A percentile compares a stretch with the other conserved stretches of the same genome.
phyloP scores from a whole-genome alignment of 2,797 vertebrate genomes.

The Oreochromis grahami region DNA sequence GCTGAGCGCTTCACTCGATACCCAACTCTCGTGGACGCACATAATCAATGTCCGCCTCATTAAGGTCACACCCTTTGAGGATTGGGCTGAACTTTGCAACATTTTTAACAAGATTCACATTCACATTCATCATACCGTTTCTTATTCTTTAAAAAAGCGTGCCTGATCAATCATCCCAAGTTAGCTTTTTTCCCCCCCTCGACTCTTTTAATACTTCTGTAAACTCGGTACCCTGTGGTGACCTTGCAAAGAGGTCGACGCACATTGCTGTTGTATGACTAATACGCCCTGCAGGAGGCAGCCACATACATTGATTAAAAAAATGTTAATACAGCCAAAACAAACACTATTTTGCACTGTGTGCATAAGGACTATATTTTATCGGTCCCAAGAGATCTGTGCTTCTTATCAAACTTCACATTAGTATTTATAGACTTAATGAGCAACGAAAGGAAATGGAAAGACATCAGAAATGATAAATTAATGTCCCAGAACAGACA shows the following conservation, averaged over 20 bases:
- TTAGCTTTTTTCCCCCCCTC: neutral
- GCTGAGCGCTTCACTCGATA: slow-evolving; percentile 67
- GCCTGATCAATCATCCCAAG: slow-evolving; percentile 26
- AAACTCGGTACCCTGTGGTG: neutral
- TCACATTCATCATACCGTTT: slow-evolving; percentile 17
- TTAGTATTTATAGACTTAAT: neutral
- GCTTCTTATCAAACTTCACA: neutral
- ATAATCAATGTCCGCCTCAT: slow-evolving; percentile 77
- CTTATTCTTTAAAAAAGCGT: slow-evolving; percentile 22
- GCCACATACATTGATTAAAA: neutral
- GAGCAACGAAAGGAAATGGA: neutral
- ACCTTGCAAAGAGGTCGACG: neutral
- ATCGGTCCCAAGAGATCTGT: neutral
- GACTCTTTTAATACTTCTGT: neutral
- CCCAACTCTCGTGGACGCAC: slow-evolving; percentile 63
- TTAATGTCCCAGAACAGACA: neutral
- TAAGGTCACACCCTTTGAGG: slow-evolving; percentile 68
- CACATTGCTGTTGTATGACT: neutral
- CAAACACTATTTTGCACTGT: neutral
- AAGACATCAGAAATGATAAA: neutral
- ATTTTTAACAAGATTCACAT: slow-evolving; percentile 65
- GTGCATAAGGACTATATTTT: neutral
- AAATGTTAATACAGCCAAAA: neutral
- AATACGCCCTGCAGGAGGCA: neutral
- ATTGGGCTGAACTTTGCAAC: slow-evolving; percentile 66